Base-by-base conservation (phyloP, 2,797 vertebrate species). In the Sebastes iracundus region DNA sequence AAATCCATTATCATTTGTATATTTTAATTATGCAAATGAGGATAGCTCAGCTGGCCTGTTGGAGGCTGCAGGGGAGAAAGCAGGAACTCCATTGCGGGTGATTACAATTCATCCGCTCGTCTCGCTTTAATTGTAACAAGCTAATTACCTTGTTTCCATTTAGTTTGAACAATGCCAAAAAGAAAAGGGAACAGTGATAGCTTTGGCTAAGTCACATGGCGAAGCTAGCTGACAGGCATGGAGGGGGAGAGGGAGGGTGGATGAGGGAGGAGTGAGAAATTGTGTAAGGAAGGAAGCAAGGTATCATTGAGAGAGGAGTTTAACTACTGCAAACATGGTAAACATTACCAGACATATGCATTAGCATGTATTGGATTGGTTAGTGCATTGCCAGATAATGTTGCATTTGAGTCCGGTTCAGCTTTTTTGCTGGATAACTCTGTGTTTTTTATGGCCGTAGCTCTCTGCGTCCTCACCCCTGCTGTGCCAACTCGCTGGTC, bases 1-100 rank as follows among this genome's bases (percentile, higher is more conserved):
- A 99, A 99, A 99, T 99, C 98, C 98, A 99, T 99, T 99, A 99
- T 99, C 98, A 99, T 99, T 99, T 99, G 98, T 99, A 98, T 99
- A 99, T 99, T 99, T 99, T 99, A 99, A 99, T 99, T 99, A 99
- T 99, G 98, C 97, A 99, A 99, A 99, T 99, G 96, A 99, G 97
- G 96, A 97, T 97, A 93, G 97, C 97, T 99, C 97, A 99, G 97
- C 97, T 98, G 98, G 96, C 96, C 96, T 96, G 96, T 96, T 95
- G 95, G 96, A 97, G 96, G 97, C 98, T 99, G 98, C 97, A 97
- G 98, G 98, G 98, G 97, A 97, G 97, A 96, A 97, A 97, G 97
- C 96, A 86, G 90, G 97, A 97, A 97, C 97, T 98, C 97, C 97
- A 98, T 97, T 97, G 97, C 95, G 97, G 97, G 98, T 99, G 98